Evolutionary conservation across 2,797 vertebrate genomes (phyloP).

Genomic region (Etheostoma nigrum): DNA sequence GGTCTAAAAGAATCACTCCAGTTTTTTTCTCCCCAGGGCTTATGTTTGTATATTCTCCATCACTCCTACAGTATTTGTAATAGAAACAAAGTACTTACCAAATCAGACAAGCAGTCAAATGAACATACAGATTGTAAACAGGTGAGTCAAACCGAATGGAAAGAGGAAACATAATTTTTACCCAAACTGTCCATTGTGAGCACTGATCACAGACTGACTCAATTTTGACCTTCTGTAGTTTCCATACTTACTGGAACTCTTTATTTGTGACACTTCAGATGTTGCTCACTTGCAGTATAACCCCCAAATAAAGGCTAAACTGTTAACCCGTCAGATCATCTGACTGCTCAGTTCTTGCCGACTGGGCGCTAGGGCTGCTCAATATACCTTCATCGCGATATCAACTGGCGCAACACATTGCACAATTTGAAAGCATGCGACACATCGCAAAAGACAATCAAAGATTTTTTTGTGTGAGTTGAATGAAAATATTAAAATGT

Average conservation of each 20-base stretch:
- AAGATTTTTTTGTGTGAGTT: no score
- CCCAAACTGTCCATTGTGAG: not conserved
- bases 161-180: not conserved
- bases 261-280: not conserved
- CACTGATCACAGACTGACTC: not conserved
- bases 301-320: not conserved
- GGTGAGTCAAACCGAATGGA: not conserved
- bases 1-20: not conserved
- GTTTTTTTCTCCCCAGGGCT: not conserved
- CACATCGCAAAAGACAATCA: no score
- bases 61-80: not conserved
- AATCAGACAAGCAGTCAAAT: not conserved
- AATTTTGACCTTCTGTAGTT: not conserved
- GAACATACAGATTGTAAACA: not conserved
- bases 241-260: not conserved
- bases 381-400: no score
- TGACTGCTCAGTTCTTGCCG: not conserved
- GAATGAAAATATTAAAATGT: no score
- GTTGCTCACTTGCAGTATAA: not conserved
- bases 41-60: not conserved
- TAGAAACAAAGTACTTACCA: conserved; percentile 3
- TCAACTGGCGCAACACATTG: no score
- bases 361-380: not conserved
- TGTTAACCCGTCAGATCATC: not conserved
- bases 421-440: no score